Base-by-base conservation (phyloP, 2,113 vertebrate species). In the Stictonetta naevosa region DNA sequence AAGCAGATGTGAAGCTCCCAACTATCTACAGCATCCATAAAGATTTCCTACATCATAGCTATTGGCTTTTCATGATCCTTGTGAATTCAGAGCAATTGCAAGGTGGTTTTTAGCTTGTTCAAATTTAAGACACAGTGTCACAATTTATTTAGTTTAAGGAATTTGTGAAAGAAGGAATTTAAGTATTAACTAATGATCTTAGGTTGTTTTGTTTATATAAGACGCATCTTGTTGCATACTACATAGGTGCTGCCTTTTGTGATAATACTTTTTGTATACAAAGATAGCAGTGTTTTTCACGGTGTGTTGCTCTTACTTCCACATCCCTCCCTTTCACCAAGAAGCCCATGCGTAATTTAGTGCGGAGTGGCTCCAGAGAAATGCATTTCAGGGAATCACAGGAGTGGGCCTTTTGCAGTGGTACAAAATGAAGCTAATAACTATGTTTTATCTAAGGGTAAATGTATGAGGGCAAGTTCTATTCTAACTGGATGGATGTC, bases 191-290 rank as follows among this genome's bases (percentile, higher is more conserved):
- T 33, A 28, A 79, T 46, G 20, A 66, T 36, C 34, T 55, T 64
- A 44, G 10, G 28, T 88, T 92, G 10, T 60, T 92, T 72, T 62
- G 22, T 42, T 80, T 53, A 5, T 53, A 6, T 46, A 34, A 67
- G 59, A 29, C 44, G 3, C 40, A 69, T n/a, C 29, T 52, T 88
- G 10, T 62, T 95, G 50, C 22, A 7, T 58, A 33, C 20, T 46
- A 21, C 0, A 0, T 17, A 77, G 34, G 12, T 29, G 10, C 14
- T 86, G 29, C 4, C 14, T 13, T 77, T 36, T 86, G 31, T 28
- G 46, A 48, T 44, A n/a, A 17, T 29, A 20, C 28, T 55, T 92
- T 59, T 91, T 59, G 10, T 21, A 48, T 10, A 12, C 17, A 88
- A 67, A 17, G 72, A 31, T 62, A 53, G 3, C 28, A 28, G 13